Evolutionary conservation across 2,113 vertebrate species (phyloP).

Genomic region (Balaeniceps rex): DNA sequence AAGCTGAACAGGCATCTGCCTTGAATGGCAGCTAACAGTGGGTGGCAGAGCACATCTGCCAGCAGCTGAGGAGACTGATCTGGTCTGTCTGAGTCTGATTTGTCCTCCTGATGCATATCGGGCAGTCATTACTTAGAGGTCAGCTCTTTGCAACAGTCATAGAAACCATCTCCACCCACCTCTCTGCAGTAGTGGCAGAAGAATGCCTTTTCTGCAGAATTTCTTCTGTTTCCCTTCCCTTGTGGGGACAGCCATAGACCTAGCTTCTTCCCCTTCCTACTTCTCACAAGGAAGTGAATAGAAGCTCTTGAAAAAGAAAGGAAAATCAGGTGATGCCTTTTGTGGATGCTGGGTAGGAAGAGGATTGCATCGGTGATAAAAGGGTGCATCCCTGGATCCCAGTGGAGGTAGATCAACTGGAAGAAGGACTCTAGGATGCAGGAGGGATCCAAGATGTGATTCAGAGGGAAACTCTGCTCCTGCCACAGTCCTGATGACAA

Average conservation of each 20-base stretch:
- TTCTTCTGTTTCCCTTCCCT: neutral
- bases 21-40: neutral
- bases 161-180: neutral
- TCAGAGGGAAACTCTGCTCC: neutral
- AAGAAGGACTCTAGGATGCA: neutral
- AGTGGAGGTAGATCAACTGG: neutral
- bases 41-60: neutral
- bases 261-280: neutral
- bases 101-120: neutral
- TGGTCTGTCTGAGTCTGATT: neutral
- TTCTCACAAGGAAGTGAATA: neutral
- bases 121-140: neutral
- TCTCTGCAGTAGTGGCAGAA: neutral
- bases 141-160: neutral
- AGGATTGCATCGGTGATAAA: neutral
- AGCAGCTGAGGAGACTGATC: neutral
- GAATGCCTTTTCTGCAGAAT: neutral
- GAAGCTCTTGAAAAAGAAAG: neutral
- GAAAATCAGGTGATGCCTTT: neutral
- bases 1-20: neutral
- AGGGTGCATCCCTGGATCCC: neutral
- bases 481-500: neutral
- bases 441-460: neutral
- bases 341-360: neutral
- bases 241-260: neutral